These are phyloP conservation scores for Halocynthia aurantium DNA, from an alignment of 23 tunicate genomes.

Conservation along the genomic window DNA sequence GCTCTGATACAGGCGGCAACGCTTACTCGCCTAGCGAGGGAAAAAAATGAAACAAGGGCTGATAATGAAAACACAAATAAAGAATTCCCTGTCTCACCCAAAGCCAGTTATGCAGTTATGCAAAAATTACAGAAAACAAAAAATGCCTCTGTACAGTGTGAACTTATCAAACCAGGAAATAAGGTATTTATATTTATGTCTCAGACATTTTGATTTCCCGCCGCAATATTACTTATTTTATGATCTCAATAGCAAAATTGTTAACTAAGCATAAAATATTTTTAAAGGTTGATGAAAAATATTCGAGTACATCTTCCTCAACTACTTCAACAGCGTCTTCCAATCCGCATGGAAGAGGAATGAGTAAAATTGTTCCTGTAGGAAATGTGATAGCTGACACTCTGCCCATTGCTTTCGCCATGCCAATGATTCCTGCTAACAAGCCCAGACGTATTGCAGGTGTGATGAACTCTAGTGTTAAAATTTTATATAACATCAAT, in stretches of 20 bases:
- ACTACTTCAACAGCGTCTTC: neutral
- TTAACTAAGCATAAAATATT: neutral
- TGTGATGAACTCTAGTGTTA: neutral
- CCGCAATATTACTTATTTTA: neutral
- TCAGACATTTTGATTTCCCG: neutral
- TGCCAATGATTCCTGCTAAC: constrained; percentile 1
- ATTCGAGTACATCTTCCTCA: neutral
- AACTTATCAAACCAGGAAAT: neutral
- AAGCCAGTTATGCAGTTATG: no score
- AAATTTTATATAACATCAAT: neutral
- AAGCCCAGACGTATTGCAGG: constrained; percentile 7
- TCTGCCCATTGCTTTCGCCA: constrained; percentile 5
- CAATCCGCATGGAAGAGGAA: constrained; percentile 13
- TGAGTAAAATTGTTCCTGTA: constrained; percentile 6
- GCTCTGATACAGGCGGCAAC: constrained; percentile 61
- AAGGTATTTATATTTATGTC: constrained; percentile 10
- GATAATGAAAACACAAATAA: neutral
- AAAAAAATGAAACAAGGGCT: neutral
- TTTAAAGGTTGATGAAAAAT: neutral
- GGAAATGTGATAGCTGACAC: neutral
- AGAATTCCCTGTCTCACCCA: neutral
- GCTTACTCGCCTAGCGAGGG: neutral
- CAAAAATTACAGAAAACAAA: constrained; percentile 1
- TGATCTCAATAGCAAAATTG: neutral
- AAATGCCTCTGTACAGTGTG: constrained; percentile 9